A percentile compares a stretch with the other conserved stretches of the same genome.
These are phyloP conservation scores for Trichogramma evanescens DNA, from an alignment of 2,888 invertebrate genomes.

Conservation along the genomic window DNA sequence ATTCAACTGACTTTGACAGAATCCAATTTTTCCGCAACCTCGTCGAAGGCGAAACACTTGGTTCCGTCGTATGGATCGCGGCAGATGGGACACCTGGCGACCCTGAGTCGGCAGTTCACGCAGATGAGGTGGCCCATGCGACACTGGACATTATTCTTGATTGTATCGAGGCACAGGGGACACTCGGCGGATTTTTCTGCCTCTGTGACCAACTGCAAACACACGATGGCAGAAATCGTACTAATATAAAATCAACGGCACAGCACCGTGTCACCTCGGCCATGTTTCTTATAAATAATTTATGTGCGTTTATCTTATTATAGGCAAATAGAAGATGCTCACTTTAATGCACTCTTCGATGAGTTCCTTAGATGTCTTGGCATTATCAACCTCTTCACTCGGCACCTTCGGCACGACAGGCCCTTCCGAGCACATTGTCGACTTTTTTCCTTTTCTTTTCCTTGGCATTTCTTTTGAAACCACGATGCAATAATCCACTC, in stretches of 20 bases:
- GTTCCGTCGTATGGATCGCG: conserved; percentile 50
- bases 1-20: not conserved
- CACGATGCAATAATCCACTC: too few relatives aligned
- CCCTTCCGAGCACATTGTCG: too few relatives aligned
- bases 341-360: too few relatives aligned
- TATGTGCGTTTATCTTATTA: too few relatives aligned
- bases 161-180: conserved; percentile 54
- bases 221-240: not conserved
- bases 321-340: too few relatives aligned
- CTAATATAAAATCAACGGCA: too few relatives aligned
- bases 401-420: too few relatives aligned
- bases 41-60: conserved; percentile 54
- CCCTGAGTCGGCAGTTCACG: conserved; percentile 48
- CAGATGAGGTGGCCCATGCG: conserved; percentile 55
- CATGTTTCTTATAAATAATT: not conserved
- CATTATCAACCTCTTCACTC: too few relatives aligned
- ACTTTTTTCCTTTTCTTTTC: too few relatives aligned
- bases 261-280: too few relatives aligned
- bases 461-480: too few relatives aligned
- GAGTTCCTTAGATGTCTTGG: too few relatives aligned
- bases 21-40: not conserved
- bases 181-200: conserved; percentile 54
- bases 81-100: conserved; percentile 52
- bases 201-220: conserved; percentile 23
- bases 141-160: conserved; percentile 50